These are phyloP conservation scores for Chaetodon trifasciatus DNA, from an alignment of 2,797 vertebrate genomes.

Conservation along the genomic window DNA sequence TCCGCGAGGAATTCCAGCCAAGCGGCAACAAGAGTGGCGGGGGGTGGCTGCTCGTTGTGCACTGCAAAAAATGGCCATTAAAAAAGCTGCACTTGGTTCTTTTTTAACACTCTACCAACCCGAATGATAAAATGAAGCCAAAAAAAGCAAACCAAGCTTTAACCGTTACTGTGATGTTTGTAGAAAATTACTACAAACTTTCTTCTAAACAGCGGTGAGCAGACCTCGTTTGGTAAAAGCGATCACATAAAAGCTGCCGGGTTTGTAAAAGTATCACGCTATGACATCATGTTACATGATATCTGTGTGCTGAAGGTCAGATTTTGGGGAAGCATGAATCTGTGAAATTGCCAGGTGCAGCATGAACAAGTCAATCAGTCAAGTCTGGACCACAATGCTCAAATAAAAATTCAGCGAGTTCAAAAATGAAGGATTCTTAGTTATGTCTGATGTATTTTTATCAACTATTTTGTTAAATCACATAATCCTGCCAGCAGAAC, in stretches of 20 bases:
- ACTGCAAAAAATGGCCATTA: slow-evolving; percentile 60
- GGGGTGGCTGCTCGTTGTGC: slow-evolving; percentile 32
- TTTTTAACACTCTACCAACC: slow-evolving; percentile 3
- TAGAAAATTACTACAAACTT: not conserved
- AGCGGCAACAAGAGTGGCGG: slow-evolving; percentile 68
- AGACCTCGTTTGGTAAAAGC: not conserved
- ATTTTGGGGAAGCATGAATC: not conserved
- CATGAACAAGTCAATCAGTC: slow-evolving; percentile 13
- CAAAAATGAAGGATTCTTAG: not conserved
- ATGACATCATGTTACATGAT: slow-evolving; percentile 34
- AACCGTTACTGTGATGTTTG: not conserved
- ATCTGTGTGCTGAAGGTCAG: slow-evolving; percentile 2
- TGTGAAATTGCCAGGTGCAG: not conserved
- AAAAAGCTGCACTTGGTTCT: slow-evolving; percentile 50
- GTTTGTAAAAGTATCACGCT: not conserved
- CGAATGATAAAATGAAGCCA: not conserved
- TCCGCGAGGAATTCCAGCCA: slow-evolving; percentile 84
- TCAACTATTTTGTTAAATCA: not conserved
- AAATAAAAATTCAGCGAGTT: not conserved
- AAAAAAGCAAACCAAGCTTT: not conserved
- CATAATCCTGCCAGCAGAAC: not conserved
- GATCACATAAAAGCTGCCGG: not conserved
- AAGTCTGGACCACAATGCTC: not conserved
- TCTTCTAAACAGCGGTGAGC: not conserved
- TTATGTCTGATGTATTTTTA: not conserved